Base-by-base conservation (phyloP, 2,888 invertebrate species). In the Petrolisthes cinctipes region DNA sequence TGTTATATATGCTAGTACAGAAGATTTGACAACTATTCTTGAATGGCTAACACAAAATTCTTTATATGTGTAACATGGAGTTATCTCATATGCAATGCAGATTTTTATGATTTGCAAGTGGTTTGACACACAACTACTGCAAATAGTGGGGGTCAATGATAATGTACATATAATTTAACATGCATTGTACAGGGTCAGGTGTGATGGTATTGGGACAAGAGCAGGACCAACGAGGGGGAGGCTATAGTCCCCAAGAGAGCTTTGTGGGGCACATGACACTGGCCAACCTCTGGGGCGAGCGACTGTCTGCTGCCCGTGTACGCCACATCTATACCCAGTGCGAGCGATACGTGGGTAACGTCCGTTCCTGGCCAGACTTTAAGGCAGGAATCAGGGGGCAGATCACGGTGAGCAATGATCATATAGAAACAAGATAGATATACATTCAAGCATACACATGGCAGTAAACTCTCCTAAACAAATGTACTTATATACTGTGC, bases 141-240 rank as follows among this genome's bases (percentile, higher is more conserved):
- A 37, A 37, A 37, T 37, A 37, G 37, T 37, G 37, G 37, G 37
- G 37, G 37, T 37, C 37, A 37, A 2, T 37, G 37, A 2, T 37
- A 37, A 37, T 37, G 37, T 37, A 37, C 37, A 37, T 37, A 37
- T 37, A 37, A 37, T 37, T 37, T 37, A 37, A 37, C 37, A 37
- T 37, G 37, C 37, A 37, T 37, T 37, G 37, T 9, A 9, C 86
- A 93, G 94, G 93, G 17, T 92, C 94, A 85, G 95, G 95, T 9
- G 94, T 93, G 85, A 92, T 95, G 89, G 94, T 95, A 4, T 92
- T 96, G 86, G 96, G 95, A 0, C 96, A 96, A 92, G 96, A 96
- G 91, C 96, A 96, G 92, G 95, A 95, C 91, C 92, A 93, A 9
- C 89, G 94, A 5, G 95, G 95, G 0, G 95, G 95, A 4, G 94